Conservation (phyloP, 2,797 vertebrate species). For the Gallinago nigripennis region DNA sequence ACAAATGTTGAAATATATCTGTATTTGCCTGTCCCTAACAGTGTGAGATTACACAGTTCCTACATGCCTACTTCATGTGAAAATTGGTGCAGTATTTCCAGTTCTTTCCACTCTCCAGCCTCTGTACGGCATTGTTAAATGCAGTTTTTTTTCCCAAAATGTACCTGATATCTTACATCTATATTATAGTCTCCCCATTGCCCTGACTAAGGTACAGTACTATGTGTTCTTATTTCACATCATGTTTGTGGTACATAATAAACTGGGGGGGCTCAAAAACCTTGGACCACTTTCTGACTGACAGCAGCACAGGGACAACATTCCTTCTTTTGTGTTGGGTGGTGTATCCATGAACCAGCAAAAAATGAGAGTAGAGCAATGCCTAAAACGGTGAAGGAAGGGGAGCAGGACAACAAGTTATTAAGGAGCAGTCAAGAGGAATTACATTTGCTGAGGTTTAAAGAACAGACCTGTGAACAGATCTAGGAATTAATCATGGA, state of each 20-base stretch:
- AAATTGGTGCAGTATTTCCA: neutral
- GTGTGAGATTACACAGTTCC: neutral
- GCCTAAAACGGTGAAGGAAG: neutral
- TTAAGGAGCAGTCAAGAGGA: constrained; percentile 29
- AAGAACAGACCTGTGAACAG: constrained; percentile 28
- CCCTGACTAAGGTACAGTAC: neutral
- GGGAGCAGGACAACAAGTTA: neutral
- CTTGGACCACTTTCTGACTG: neutral
- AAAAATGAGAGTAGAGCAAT: neutral
- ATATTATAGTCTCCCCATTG: neutral
- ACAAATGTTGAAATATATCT: neutral
- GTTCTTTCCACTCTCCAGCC: neutral
- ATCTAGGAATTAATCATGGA: constrained; percentile 50
- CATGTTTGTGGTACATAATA: neutral
- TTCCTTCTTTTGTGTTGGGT: neutral
- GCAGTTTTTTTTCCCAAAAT: fast-evolving
- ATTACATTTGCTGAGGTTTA: constrained; percentile 44
- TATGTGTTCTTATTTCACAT: neutral
- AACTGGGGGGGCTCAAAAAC: neutral
- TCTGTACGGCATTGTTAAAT: neutral
- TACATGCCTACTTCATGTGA: neutral
- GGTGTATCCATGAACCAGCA: neutral
- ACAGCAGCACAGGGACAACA: neutral
- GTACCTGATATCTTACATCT: neutral
- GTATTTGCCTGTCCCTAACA: neutral